A percentile compares a stretch with the other conserved stretches of the same genome.
These are phyloP conservation scores for Sardina pilchardus DNA, from an alignment of 2,113 vertebrate species.

Conservation along the genomic window DNA sequence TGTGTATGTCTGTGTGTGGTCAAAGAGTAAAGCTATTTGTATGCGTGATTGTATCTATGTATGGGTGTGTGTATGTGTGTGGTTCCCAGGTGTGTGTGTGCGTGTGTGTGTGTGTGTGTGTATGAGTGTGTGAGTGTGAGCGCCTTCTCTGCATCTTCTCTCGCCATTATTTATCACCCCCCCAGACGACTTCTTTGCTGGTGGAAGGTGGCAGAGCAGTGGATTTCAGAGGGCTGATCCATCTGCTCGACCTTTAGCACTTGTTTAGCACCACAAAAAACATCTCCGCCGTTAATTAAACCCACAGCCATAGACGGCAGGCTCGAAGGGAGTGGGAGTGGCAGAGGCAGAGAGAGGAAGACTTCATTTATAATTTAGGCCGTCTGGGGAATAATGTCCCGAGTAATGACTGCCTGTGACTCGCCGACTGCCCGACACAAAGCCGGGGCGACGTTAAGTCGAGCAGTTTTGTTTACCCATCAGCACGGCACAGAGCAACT, in stretches of 20 bases:
- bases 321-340: not conserved
- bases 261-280: not conserved
- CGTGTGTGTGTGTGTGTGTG: conserved; percentile 8
- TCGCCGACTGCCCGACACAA: not conserved
- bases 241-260: conserved; percentile 14
- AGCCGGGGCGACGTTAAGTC: not conserved
- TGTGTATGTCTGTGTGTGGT: conserved; percentile 5
- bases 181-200: not conserved
- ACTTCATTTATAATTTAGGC: conserved; percentile 13
- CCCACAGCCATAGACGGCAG: not conserved
- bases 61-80: conserved; percentile 9
- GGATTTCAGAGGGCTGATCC: not conserved
- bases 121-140: not conserved
- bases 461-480: conserved; percentile 9
- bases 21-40: not conserved
- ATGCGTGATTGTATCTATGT: not conserved
- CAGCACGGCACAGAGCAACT: not conserved
- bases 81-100: not conserved
- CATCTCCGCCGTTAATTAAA: not conserved
- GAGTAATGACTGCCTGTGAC: not conserved
- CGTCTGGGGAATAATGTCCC: not conserved
- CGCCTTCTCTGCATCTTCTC: not conserved
- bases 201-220: not conserved
- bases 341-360: not conserved
- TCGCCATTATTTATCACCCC: not conserved